Conservation (phyloP, 2,797 vertebrate genomes). For the Pseudochaenichthys georgianus region DNA sequence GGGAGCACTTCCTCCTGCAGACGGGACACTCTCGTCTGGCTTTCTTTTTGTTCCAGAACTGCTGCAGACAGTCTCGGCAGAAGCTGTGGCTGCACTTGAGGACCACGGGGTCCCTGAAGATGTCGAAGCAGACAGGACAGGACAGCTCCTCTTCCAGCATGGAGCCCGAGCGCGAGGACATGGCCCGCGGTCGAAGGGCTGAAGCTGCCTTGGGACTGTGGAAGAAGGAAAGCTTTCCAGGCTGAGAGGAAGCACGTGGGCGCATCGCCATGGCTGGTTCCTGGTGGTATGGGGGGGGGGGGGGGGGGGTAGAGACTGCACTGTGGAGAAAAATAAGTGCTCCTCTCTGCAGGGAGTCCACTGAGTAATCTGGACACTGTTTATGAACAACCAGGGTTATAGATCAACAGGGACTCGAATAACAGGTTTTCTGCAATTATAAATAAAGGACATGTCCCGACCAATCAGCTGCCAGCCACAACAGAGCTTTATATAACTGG, state of each 20-base stretch:
- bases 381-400: conserved; percentile 55
- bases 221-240: conserved; percentile 75
- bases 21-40: conserved; percentile 84
- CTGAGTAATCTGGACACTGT: conserved; percentile 39
- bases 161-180: conserved; percentile 72
- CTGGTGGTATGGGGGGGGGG: conserved; percentile 4
- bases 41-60: conserved; percentile 86
- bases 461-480: conserved; percentile 27
- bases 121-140: conserved; percentile 86
- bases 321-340: not conserved
- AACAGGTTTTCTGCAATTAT: conserved; percentile 69
- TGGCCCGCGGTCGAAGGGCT: conserved; percentile 73
- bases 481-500: conserved; percentile 13
- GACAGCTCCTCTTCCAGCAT: conserved; percentile 85
- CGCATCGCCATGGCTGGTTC: conserved; percentile 75
- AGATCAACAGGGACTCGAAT: conserved; percentile 65
- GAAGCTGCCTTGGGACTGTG: conserved; percentile 65
- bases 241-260: conserved; percentile 84
- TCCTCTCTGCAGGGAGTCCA: conserved; percentile 31
- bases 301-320: not conserved
- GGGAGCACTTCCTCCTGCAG: conserved; percentile 84
- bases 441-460: conserved; percentile 63
- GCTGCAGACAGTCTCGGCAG: conserved; percentile 84
- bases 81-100: conserved; percentile 89
- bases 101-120: conserved; percentile 86